Evolutionary conservation across 2,888 invertebrate genomes (phyloP).

Genomic region (Stenolophus ochropezus): DNA sequence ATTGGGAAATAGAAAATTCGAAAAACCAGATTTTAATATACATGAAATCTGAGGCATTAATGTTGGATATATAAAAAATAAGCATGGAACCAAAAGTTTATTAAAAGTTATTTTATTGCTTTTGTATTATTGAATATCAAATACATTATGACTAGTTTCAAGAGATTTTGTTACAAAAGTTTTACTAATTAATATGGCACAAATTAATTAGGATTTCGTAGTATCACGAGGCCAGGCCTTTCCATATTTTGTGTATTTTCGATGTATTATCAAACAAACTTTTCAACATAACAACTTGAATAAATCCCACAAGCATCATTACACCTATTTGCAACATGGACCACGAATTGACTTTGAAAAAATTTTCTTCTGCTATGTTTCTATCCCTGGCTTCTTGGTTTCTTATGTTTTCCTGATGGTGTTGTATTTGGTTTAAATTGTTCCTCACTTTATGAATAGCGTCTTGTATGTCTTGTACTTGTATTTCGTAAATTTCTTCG

Average conservation of each 20-base stretch:
- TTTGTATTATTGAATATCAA: constrained; percentile 54
- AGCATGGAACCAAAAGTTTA: constrained; percentile 47
- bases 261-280: constrained; percentile 82
- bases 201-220: not conserved
- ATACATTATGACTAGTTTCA: constrained; percentile 55
- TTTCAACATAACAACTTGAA: constrained; percentile 87
- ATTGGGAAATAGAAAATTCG: constrained; percentile 83
- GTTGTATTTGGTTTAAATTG: constrained; percentile 78
- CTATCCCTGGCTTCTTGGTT: constrained; percentile 88
- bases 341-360: constrained; percentile 87
- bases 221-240: constrained; percentile 65
- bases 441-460: constrained; percentile 79
- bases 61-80: constrained; percentile 47
- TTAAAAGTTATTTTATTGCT: constrained; percentile 52
- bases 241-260: constrained; percentile 70
- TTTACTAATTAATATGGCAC: constrained; percentile 48
- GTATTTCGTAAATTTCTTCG: constrained; percentile 77
- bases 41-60: no score
- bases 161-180: constrained; percentile 46
- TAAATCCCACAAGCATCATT: constrained; percentile 82
- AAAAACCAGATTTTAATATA: constrained; percentile 83
- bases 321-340: constrained; percentile 83
- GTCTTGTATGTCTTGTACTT: constrained; percentile 80
- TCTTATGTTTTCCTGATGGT: constrained; percentile 82
- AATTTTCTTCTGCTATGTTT: constrained; percentile 87